Evolutionary conservation across 2,888 invertebrate species (phyloP), one percentile per base, ranked within the genome.

Genomic region (Tenthredo mesomela): DNA sequence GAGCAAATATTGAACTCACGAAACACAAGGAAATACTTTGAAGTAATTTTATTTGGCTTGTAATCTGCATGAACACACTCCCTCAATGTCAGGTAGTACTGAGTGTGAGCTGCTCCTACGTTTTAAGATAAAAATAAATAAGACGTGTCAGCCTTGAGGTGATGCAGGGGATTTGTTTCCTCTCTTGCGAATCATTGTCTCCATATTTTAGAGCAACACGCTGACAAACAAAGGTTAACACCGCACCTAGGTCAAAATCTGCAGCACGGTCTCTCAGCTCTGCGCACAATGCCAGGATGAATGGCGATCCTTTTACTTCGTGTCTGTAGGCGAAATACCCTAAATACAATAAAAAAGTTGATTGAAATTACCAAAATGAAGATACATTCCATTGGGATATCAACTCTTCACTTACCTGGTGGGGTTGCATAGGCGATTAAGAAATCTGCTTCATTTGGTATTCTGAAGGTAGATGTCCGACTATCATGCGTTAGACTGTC

Each of bases 281-380:
- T 47, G 96, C 95, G 91, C 97, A 97, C 43, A 99, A 94, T 0
- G 98, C 97, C 93, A 99, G 98, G 94, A 99, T 97, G 91, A 98
- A 99, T 99, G 99, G 99, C 0, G 99, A 98, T 0, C 99, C 99
- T 87, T 97, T 96, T 33, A 97, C 97, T 50, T 98, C 97, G 92
- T 98, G 98, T 84, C 98, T 96, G 98, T 98, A 99, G 0, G 98
- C 98, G 93, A 96, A 98, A 92, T 96, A 98, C 83, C 98, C 97
- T 97, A 89, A 3, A 90, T 90, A 78, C 73, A 85, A 85, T n/a
- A 58, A 9, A 9, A 65, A 47, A 12, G 10, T 47, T 15, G 9
- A 21, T 80, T 80, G 85, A 77, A 50, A 85, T 61, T 85, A 18
- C 2, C 37, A n/a, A 18, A 1, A 70, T 33, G 37, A n/a, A 12